Conservation (phyloP, 2,888 invertebrate genomes). For the Mimachlamys varia region DNA sequence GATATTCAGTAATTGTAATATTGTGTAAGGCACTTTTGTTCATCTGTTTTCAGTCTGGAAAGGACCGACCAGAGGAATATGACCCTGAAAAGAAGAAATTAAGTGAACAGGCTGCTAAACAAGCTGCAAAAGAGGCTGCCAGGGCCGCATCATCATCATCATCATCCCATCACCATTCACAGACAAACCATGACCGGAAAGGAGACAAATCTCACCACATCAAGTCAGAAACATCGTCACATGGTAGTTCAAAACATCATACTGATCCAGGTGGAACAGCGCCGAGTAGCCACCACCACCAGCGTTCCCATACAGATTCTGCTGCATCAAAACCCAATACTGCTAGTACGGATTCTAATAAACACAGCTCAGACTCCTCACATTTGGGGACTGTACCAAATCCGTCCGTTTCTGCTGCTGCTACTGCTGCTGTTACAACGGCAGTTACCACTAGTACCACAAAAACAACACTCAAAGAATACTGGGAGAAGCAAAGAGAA, state of each 20-base stretch:
- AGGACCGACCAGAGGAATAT: conserved; percentile 42
- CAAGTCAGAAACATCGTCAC: conserved; percentile 44
- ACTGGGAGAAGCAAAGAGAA: conserved; percentile 37
- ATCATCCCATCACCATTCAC: conserved; percentile 55
- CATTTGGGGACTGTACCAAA: background rate
- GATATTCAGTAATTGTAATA: too few relatives aligned
- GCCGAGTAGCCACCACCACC: conserved; percentile 41
- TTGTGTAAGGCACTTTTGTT: background rate
- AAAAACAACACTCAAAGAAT: conserved; percentile 32
- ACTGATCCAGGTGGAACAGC: conserved; percentile 38
- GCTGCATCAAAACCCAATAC: conserved; percentile 42
- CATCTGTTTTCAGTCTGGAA: conserved; percentile 46
- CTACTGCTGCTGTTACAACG: conserved; percentile 6
- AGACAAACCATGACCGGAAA: conserved; percentile 55
- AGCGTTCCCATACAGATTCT: conserved; percentile 45
- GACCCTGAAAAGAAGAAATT: conserved; percentile 39
- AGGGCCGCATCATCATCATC: background rate
- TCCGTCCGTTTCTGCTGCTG: conserved; percentile 23
- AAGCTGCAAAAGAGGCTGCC: conserved; percentile 12
- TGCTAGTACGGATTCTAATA: conserved; percentile 37
- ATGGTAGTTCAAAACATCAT: conserved; percentile 44
- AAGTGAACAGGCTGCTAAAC: conserved; percentile 25
- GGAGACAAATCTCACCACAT: conserved; percentile 28
- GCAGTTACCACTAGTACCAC: conserved; percentile 37
- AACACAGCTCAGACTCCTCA: conserved; percentile 14